Evolutionary conservation across 2,113 vertebrate species (phyloP), one percentile per base, ranked within the genome.

Genomic region (Pelusios castaneus): DNA sequence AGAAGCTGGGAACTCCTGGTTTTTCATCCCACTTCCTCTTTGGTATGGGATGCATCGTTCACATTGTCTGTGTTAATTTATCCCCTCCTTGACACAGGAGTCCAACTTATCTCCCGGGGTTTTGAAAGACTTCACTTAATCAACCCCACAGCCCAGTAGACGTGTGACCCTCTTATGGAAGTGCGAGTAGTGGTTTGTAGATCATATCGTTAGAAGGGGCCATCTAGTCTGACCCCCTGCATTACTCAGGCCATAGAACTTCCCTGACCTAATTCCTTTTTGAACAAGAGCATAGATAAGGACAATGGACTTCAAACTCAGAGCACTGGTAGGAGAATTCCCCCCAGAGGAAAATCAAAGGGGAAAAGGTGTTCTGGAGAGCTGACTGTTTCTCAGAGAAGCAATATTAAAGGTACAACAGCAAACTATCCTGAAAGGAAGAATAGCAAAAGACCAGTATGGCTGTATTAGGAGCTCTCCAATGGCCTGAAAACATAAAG

Each of bases 61-160:
- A 43, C 0, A 0, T 13, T 24, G 0, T 58, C 31, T 56, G 13
- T 12, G 29, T 63, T 34, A 63, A 17, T 63, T 63, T 63, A 67
- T 67, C 34, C 60, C 60, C 16, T n/a, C 17, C n/a, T 31, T 67
- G 34, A 4, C 8, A 6, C 38, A 43, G 63, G 34, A 17, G 38
- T 67, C 34, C 16, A 43, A 75, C 24, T 43, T 22, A 11, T 24
- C 70, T 75, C 21, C 70, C 22, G 70, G 8, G 19, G 70, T 12
- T 73, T 41, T 41, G 38, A 43, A 25, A 6, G 8, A 43, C 2
- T 19, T n/a, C 34, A 67, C 31, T 31, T 13, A 29, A 12, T 31
- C 13, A 27, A 27, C 27, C 11, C 56, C 31, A 10, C 27, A 58
- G 56, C 27, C 12, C 56, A 58, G 5, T 58, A 29, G 27, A 10